Percentiles rank a stretch among this genome's conserved stretches.
These are phyloP conservation scores for Sterrhoptilus dennistouni DNA, from an alignment of 2,113 vertebrate genomes.

Conservation along the genomic window DNA sequence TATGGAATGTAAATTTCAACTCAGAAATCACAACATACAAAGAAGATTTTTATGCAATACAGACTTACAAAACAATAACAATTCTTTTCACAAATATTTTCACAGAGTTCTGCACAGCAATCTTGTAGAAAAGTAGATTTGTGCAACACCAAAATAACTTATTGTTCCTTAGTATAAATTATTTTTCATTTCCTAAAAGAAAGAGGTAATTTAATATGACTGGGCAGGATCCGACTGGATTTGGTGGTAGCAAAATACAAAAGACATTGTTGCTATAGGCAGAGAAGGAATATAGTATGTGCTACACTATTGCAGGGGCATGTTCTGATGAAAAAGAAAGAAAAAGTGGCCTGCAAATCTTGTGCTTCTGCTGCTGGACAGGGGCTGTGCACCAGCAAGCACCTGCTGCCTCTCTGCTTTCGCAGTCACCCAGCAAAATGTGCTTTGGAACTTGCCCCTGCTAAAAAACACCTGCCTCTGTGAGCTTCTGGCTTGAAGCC, in stretches of 20 bases:
- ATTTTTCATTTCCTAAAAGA: constrained; percentile 58
- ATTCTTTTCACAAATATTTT: constrained; percentile 75
- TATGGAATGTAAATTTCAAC: constrained; percentile 64
- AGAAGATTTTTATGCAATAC: constrained; percentile 77
- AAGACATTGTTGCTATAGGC: background rate
- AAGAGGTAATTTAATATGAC: constrained; percentile 28
- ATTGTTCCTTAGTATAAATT: constrained; percentile 74
- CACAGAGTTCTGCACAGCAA: constrained; percentile 78
- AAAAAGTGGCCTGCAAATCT: background rate
- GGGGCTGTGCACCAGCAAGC: background rate
- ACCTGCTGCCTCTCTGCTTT: background rate
- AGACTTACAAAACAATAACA: constrained; percentile 72
- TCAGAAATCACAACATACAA: constrained; percentile 75
- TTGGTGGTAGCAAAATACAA: constrained; percentile 30
- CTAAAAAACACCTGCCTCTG: background rate
- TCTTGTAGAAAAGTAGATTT: constrained; percentile 79
- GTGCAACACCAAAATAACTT: constrained; percentile 77
- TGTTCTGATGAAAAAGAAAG: background rate
- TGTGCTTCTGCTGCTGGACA: background rate
- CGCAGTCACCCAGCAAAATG: background rate
- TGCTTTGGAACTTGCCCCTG: constrained; percentile 39
- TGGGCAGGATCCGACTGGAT: constrained; percentile 24
- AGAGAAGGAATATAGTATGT: background rate
- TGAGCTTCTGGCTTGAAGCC: background rate
- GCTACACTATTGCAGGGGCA: background rate